These are phyloP conservation scores for Sycobia sp. DNA, from an alignment of 1,140 invertebrate species.

Conservation along the genomic window DNA sequence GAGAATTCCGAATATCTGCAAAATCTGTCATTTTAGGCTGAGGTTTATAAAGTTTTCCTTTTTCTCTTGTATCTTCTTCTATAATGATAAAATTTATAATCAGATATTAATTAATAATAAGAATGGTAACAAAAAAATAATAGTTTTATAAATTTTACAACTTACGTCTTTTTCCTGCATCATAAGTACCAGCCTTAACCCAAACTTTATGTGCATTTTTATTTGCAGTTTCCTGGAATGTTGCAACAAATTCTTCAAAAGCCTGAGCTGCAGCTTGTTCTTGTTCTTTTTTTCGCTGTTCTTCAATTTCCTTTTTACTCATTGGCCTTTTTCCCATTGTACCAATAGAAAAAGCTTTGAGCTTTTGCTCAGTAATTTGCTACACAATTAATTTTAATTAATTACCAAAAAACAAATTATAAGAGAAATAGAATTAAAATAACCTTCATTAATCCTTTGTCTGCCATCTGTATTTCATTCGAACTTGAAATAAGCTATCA, in stretches of 20 bases:
- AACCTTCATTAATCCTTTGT: conserved; percentile 60
- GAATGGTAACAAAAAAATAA: conserved; percentile 10
- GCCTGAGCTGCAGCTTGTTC: conserved; percentile 85
- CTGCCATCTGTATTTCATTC: conserved; percentile 46
- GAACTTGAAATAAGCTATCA: too few species aligned
- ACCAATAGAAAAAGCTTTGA: conserved; percentile 83
- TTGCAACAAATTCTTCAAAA: conserved; percentile 96
- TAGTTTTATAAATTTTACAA: conserved; percentile 11
- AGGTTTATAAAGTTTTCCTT: conserved; percentile 93
- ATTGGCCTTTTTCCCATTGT: conserved; percentile 80
- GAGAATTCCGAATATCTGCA: conserved; percentile 54
- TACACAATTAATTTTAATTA: conserved; percentile 41
- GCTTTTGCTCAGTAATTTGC: conserved; percentile 76
- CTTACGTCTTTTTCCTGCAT: conserved; percentile 89
- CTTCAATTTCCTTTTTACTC: conserved; percentile 87
- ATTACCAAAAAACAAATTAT: conserved; percentile 12
- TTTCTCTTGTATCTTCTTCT: conserved; percentile 88
- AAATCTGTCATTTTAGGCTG: conserved; percentile 75
- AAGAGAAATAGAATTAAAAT: conserved; percentile 19
- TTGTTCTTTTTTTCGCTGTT: conserved; percentile 86
- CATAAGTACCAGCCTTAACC: conserved; percentile 96
- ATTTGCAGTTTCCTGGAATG: conserved; percentile 88
- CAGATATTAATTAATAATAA: conserved; percentile 13
- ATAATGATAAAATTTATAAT: conserved; percentile 34
- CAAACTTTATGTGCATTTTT: conserved; percentile 85